Evolutionary conservation across 2,797 vertebrate species (phyloP), one percentile per base, ranked within the genome.

Genomic region (Eremophila alpestris): DNA sequence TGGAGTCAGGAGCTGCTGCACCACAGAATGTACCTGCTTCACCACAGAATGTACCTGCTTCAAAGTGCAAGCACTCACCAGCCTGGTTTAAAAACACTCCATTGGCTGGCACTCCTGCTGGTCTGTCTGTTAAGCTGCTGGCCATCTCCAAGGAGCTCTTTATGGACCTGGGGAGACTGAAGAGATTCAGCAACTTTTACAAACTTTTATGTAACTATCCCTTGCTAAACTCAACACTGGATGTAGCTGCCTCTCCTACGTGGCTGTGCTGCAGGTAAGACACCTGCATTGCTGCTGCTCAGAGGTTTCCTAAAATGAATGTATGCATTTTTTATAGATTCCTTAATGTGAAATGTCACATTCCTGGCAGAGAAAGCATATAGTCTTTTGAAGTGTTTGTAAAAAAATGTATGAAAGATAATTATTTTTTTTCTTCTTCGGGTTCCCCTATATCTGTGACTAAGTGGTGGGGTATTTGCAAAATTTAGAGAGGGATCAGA

Each of bases 401-500:
- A 40, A 95, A 92, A 55, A 76, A 75, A 70, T 62, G 13, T 40
- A 48, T 16, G 43, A 92, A 56, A 64, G 13, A 88, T 91, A 93
- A 85, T 8, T 22, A 85, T 46, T 10, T 36, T 69, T 69, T 22
- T 55, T 9, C 13, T 65, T 91, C 32, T 76, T 91, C 56, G 62
- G 38, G 38, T 68, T 63, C 24, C 85, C 58, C 51, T 23, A 27
- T 90, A 77, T 79, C 83, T 86, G 59, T 93, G 85, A 69, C 59
- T 87, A 73, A 96, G 60, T 63, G 77, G 36, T 91, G 67, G 81
- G 69, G 20, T 76, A 81, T 88, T 95, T 94, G 60, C 63, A 93
- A 92, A 94, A 76, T 83, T 89, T 41, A 91, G 81, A 91, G 41
- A 83, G 38, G 30, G 55, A 91, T 93, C 55, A 92, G 84, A 91